Conservation (phyloP, 1,140 invertebrate species). For the Littorina saxatilis region DNA sequence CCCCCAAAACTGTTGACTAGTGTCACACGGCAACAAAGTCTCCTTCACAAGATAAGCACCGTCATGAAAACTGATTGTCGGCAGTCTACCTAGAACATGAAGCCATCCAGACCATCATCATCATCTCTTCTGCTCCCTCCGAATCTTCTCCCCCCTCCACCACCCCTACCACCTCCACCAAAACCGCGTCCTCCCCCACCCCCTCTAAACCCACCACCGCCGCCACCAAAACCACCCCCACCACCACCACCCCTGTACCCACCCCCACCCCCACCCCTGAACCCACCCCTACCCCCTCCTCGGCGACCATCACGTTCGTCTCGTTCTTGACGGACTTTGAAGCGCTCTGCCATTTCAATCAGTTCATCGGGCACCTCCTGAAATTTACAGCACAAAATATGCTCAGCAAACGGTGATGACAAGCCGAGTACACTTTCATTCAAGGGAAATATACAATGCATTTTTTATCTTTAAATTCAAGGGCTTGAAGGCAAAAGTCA, state of each 20-base stretch:
- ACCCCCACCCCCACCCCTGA: constrained; percentile 39
- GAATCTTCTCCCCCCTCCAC: constrained; percentile 14
- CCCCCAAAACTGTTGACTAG: too few relatives aligned
- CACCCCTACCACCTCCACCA: constrained; percentile 37
- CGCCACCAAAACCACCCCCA: constrained; percentile 34
- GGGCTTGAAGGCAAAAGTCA: too few relatives aligned
- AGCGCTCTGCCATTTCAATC: constrained; percentile 64
- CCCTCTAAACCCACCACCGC: constrained; percentile 39
- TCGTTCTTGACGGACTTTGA: constrained; percentile 38
- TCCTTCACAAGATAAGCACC: too few relatives aligned
- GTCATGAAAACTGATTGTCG: too few relatives aligned
- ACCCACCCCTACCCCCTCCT: constrained; percentile 40
- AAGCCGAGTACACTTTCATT: too few relatives aligned
- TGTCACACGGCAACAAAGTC: too few relatives aligned
- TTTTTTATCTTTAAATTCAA: too few relatives aligned
- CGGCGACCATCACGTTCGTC: constrained; percentile 40
- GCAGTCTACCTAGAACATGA: too few relatives aligned
- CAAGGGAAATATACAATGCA: too few relatives aligned
- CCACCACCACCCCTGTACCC: constrained; percentile 13
- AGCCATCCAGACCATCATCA: not conserved
- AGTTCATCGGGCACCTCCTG: constrained; percentile 82
- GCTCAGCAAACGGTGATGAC: too few relatives aligned
- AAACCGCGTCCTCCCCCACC: constrained; percentile 21
- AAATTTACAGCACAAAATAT: not conserved
- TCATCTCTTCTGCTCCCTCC: constrained; percentile 41